A percentile compares a stretch with the other conserved stretches of the same genome.
phyloP scores from a whole-genome alignment of 2,888 invertebrate species.

The Nymphalis c-album region DNA sequence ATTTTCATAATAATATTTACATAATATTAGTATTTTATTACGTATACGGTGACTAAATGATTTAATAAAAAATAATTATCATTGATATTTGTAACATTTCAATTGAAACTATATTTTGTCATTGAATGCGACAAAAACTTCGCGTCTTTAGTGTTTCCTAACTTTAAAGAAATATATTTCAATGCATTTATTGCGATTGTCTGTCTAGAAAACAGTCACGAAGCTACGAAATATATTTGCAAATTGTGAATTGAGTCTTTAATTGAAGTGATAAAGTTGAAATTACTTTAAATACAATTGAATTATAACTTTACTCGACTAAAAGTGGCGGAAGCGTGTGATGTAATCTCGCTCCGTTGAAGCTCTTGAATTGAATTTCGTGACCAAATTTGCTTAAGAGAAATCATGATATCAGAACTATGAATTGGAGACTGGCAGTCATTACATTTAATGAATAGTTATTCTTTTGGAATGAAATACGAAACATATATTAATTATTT shows the following conservation, averaged over 20 bases:
- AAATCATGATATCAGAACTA: constrained; percentile 17
- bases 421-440: neutral
- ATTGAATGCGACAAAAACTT: constrained; percentile 18
- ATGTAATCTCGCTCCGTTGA: constrained; percentile 22
- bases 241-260: constrained; percentile 14
- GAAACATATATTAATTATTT: no score
- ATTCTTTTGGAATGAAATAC: no score
- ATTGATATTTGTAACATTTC: constrained; percentile 4
- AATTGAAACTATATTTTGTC: constrained; percentile 14
- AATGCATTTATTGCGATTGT: constrained; percentile 29
- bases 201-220: constrained; percentile 27
- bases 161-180: constrained; percentile 32
- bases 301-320: neutral
- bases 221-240: constrained; percentile 9
- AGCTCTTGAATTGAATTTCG: constrained; percentile 27
- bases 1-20: no score
- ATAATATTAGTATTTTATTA: no score
- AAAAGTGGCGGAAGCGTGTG: constrained; percentile 23
- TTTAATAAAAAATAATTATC: neutral
- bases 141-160: constrained; percentile 25
- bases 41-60: no score
- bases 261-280: constrained; percentile 12
- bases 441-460: no score
- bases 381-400: constrained; percentile 29
- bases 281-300: constrained; percentile 7